phyloP scores from a whole-genome alignment of 2,797 vertebrate species.

The Poecilia picta region DNA sequence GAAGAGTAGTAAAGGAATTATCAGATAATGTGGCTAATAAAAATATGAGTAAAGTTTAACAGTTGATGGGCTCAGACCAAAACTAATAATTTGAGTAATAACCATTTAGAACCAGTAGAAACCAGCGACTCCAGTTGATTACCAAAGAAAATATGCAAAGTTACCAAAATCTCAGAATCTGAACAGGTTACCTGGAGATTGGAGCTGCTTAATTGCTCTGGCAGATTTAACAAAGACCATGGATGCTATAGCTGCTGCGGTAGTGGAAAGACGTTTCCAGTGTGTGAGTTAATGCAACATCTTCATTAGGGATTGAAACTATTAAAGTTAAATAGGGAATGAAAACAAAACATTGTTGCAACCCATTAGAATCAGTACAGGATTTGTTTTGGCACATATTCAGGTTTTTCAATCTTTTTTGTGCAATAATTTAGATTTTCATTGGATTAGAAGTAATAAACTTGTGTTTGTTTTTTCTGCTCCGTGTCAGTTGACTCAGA shows the following conservation, averaged over 20 bases:
- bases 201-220: not conserved
- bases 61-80: not conserved
- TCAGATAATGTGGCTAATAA: not conserved
- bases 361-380: not conserved
- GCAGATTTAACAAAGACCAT: not conserved
- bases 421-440: not conserved
- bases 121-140: not conserved
- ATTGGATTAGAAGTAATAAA: not conserved
- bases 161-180: not conserved
- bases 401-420: not conserved
- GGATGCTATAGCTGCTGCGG: not conserved
- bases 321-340: not conserved
- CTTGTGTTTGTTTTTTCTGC: not conserved
- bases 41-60: not conserved
- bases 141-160: not conserved
- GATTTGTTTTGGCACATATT: not conserved
- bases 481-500: not conserved
- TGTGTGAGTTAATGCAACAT: not conserved
- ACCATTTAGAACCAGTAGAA: not conserved
- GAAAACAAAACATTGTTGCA: not conserved
- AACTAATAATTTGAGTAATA: not conserved
- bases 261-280: not conserved
- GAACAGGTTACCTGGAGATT: not conserved
- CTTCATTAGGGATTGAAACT: no score
- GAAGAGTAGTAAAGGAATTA: not conserved